Percentiles rank a stretch among this genome's conserved stretches.
Evolutionary conservation across 2,797 vertebrate species (phyloP).

Genomic region (Pogonophryne albipinna): DNA sequence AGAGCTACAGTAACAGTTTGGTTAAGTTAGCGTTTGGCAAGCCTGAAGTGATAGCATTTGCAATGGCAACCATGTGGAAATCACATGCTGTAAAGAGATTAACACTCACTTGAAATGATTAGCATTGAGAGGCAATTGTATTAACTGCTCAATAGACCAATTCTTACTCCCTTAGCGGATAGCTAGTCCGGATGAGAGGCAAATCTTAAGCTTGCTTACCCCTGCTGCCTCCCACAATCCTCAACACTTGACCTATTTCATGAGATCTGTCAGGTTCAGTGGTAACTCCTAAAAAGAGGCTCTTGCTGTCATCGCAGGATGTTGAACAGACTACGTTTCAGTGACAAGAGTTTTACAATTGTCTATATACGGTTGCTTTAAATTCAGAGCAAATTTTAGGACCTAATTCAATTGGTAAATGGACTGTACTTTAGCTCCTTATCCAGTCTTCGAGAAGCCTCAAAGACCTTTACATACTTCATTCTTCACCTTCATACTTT

Average conservation of each 20-base stretch:
- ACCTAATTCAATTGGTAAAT: neutral
- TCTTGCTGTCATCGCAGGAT: slow-evolving; percentile 61
- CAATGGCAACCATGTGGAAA: slow-evolving; percentile 72
- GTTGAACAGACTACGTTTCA: slow-evolving; percentile 43
- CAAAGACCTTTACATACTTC: too few species aligned
- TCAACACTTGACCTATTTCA: slow-evolving; percentile 70
- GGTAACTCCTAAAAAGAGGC: slow-evolving; percentile 51
- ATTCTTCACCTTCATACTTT: too few species aligned
- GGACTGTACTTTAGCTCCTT: too few species aligned
- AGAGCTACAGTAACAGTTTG: slow-evolving; percentile 37
- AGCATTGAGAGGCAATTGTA: slow-evolving; percentile 70
- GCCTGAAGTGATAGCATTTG: slow-evolving; percentile 46
- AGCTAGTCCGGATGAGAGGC: slow-evolving; percentile 37
- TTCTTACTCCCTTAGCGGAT: slow-evolving; percentile 62
- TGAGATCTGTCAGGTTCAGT: slow-evolving; percentile 66
- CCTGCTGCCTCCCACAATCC: slow-evolving; percentile 42
- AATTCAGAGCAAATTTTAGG: neutral
- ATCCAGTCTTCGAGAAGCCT: too few species aligned
- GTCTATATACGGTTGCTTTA: slow-evolving; percentile 1
- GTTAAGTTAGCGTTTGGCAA: slow-evolving; percentile 42
- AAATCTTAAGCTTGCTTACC: slow-evolving; percentile 44
- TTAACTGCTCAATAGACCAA: slow-evolving; percentile 78
- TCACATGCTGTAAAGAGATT: slow-evolving; percentile 78
- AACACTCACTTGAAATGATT: slow-evolving; percentile 71
- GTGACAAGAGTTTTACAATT: slow-evolving; percentile 17